Base-by-base conservation (phyloP, 2,888 invertebrate genomes). In the Argyra leucocephala region DNA sequence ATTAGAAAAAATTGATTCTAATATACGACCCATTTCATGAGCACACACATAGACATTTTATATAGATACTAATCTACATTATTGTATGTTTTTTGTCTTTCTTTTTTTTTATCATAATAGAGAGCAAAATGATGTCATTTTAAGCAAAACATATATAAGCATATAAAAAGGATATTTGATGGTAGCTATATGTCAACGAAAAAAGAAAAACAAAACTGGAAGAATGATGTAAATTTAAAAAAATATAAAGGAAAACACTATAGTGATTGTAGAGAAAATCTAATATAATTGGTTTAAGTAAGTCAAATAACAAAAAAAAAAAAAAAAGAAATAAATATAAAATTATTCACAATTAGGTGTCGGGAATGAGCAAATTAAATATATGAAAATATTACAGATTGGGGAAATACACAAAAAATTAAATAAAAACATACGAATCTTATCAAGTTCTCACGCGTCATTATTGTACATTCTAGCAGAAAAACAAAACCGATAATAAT, bases 201-300 rank as follows among this genome's bases (percentile, higher is more conserved):
- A 6, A 7, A 31, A 31, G 9, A 31, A 7, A 31, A 31, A 31
- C 31, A 31, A 31, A 31, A 31, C 31, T 10, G 31, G 31, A 48
- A 48, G n/a, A 48, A 48, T 48, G n/a, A 18, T 48, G 15, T 48
- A 48, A 48, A 48, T 48, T 48, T 48, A 48, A 48, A 48, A 48
- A 48, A 48, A 48, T 48, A 48, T 48, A 48, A 48, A n/a, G 48
- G 18, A 48, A 48, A 48, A 48, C 48, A 48, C 48, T 48, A 18
- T n/a, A 12, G 48, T 48, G 2, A 48, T 18, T 15, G 48, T 15
- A 5, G 18, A 48, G 18, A 15, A 48, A 48, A 48, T 48, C 18
- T n/a, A 15, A 48, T 48, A 18, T 48, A 48, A 48, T 48, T 48
- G 48, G 48, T 15, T 18, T 48, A 48, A 48, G 15, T 18, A 48